phyloP scores from a whole-genome alignment of 2,797 vertebrate species.

The Chaenodraco wilsoni region DNA sequence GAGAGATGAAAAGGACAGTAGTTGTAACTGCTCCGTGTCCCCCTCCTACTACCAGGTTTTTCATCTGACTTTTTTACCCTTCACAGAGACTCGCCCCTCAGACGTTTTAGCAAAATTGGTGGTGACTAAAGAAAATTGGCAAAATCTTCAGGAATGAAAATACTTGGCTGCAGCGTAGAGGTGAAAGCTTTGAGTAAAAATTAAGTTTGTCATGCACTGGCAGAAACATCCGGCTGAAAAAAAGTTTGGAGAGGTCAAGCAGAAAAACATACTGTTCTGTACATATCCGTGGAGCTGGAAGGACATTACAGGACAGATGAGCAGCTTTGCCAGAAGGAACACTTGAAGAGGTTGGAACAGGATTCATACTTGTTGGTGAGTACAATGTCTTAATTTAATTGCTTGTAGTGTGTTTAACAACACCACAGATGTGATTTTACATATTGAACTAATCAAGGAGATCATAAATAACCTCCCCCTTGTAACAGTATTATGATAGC shows the following conservation, averaged over 20 bases:
- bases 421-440: background rate
- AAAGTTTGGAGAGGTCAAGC: conserved; percentile 23
- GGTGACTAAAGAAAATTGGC: conserved; percentile 37
- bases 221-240: conserved; percentile 22
- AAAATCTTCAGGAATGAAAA: conserved; percentile 44
- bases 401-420: conserved; percentile 15
- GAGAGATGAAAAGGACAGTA: conserved; percentile 72
- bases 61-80: conserved; percentile 49
- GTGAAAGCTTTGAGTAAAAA: conserved; percentile 22
- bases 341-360: background rate
- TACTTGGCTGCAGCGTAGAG: conserved; percentile 23
- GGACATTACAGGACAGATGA: conserved; percentile 39
- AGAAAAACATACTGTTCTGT: conserved; percentile 7
- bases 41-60: conserved; percentile 32
- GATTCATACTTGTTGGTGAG: conserved; percentile 59
- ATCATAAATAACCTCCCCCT: background rate
- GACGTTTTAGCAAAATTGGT: conserved; percentile 52
- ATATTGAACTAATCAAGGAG: background rate
- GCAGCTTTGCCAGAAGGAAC: conserved; percentile 17
- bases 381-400: conserved; percentile 34
- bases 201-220: conserved; percentile 8
- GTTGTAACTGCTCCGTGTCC: conserved; percentile 54
- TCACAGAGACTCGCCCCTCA: conserved; percentile 19
- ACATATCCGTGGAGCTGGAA: conserved; percentile 29
- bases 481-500: conserved; percentile 31